Base-by-base conservation (phyloP, 2,888 invertebrate species). In the Euzophera pinguis region DNA sequence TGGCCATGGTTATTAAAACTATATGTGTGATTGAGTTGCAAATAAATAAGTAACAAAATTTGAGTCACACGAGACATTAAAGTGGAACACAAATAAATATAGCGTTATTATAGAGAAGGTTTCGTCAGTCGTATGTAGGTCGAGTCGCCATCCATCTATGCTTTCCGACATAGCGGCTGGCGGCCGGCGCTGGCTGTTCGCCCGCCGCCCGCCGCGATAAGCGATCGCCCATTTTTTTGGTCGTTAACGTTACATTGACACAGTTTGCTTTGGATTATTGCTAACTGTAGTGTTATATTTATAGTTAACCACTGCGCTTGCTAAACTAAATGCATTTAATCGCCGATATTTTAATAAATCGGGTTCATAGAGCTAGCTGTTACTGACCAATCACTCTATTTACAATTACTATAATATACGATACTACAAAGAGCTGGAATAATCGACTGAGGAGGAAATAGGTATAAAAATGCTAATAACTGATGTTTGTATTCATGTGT, bases 81-180 rank as follows among this genome's bases (percentile, higher is more conserved):
- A 69, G 59, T 64, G 58, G 62, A 55, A 64, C 48, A 65, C 62
- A 69, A 63, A 69, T 64, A 67, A 65, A 68, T 65, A 74, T 67
- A 69, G 65, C 58, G 58, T 59, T 62, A 61, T 22, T 57, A 56
- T 58, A 57, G 54, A 56, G 62, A 66, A 67, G 70, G 71, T 81
- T 81, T 81, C 79, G 75, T 75, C 75, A 81, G 69, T 58, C 65
- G 66, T 63, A 81, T 78, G 81, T 84, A 68, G 82, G 82, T 80
- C 74, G 65, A 70, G 70, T 66, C 71, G 66, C 60, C 67, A 60
- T 60, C 60, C 59, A 64, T 75, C 75, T 78, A 79, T 76, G 76
- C 67, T 79, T 81, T 82, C 81, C 79, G 77, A 81, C 78, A 75
- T 64, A 70, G 73, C 69, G 60, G 62, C 61, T 32, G 65, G 64